Conservation (phyloP, 2,797 vertebrate genomes). For the Leptoclinus maculatus region DNA sequence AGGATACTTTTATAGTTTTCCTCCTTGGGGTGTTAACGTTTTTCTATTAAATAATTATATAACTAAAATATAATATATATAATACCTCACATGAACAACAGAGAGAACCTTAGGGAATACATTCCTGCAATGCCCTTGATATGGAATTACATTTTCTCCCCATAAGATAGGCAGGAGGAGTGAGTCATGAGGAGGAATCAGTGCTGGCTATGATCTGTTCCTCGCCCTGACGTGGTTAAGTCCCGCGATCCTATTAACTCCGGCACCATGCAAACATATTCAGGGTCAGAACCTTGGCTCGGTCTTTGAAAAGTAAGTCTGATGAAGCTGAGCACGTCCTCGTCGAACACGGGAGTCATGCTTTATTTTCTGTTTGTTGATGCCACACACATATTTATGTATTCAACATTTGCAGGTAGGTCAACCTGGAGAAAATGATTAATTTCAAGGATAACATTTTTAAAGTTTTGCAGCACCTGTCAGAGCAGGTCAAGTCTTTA, state of each 20-base stretch:
- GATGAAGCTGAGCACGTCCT: slow-evolving; percentile 15
- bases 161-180: slow-evolving; percentile 40
- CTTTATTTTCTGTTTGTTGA: slow-evolving; percentile 11
- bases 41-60: slow-evolving; percentile 30
- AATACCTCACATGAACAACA: slow-evolving; percentile 28
- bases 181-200: slow-evolving; percentile 66
- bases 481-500: neutral
- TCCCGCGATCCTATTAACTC: slow-evolving; percentile 47
- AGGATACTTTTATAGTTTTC: slow-evolving; percentile 2
- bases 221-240: slow-evolving; percentile 29
- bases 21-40: slow-evolving; percentile 12
- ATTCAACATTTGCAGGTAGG: neutral
- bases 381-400: neutral
- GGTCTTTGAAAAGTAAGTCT: slow-evolving; percentile 35
- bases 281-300: slow-evolving; percentile 60
- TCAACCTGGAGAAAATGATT: neutral
- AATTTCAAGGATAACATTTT: neutral
- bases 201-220: slow-evolving; percentile 50
- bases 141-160: slow-evolving; percentile 46
- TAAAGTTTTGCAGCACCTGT: neutral
- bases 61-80: too few species aligned
- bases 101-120: slow-evolving; percentile 22
- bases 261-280: slow-evolving; percentile 34
- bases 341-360: neutral
- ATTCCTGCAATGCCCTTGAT: slow-evolving; percentile 49